Evolutionary conservation across 1,140 invertebrate species (phyloP), one percentile per base, ranked within the genome.

Genomic region (Tetranychus urticae): DNA sequence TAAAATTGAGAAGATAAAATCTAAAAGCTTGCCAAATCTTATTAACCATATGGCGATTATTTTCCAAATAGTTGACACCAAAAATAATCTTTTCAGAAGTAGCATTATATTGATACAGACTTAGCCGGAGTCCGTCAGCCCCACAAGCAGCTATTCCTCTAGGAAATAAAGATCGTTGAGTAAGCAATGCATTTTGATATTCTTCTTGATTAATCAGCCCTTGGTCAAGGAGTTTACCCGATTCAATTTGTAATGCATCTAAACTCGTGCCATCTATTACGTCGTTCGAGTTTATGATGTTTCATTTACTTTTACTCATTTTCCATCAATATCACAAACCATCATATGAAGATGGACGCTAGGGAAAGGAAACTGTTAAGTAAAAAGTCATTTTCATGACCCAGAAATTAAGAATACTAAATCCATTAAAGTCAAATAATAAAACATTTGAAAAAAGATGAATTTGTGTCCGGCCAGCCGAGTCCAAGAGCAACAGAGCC

Each of bases 371-470:
- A 97, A 73, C 74, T 89, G 81, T 52, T 86, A 90, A 56, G 89
- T 71, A 10, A 99, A 97, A 97, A 0, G 98, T 92, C 94, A 99
- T 99, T 67, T 90, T 78, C 0, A 92, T 92, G 4, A 99, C 94
- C 96, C 96, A 99, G 74, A 98, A 99, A 78, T 98, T 98, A 23
- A 99, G 73, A 69, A 99, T 99, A 72, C 99, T 94, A 71, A 97
- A 88, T 1, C 96, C 65, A 98, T 72, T 14, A 98, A 73, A 3
- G 82, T 82, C 1, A 85, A 85, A 1, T 94, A 94, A 75, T 94
- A 98, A 73, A 92, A 97, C 0, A 82, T 79, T 62, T 65, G 78
- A 63, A 60, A 78, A 76, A 66, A 61, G 1, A 75, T 77, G 67
- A 74, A 60, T 52, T 63, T n/a, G 47, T 64, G 14, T 61, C 50